Base-by-base conservation (phyloP, 2,113 vertebrate genomes). In the Clarias macrocephalus region DNA sequence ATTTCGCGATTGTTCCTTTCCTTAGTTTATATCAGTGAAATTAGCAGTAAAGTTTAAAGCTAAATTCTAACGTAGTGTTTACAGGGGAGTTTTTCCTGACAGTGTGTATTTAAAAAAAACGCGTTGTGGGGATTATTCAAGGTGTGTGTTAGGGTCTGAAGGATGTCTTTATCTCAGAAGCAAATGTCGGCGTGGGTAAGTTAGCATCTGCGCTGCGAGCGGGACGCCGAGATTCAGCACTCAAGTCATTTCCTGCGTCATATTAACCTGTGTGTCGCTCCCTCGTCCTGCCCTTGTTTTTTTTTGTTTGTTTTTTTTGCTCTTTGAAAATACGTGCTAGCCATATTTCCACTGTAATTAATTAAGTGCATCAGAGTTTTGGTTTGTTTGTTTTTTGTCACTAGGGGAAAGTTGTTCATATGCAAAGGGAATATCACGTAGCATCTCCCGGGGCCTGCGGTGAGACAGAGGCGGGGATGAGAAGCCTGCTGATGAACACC, bases 391-490 rank as follows among this genome's bases (percentile, higher is more conserved):
- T 42, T 42, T 48, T 48, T 48, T 8, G 48, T 0, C 48, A 48
- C 33, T 25, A 82, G 65, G 59, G 30, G 19, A 37, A 86, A 79
- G 48, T 18, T 56, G 37, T 13, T 42, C 10, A 54, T 19, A 23
- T 13, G 8, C 37, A 15, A 8, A 15, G 25, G 28, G 65, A 48
- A 30, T 6, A 8, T 63, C 80, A 63, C n/a, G 18, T 3, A 13
- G 79, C 57, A 30, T 25, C 28, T 59, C 9, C 66, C 13, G 21
- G 96, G 81, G 96, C 96, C 3, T 99, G 97, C 93, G 97, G 97
- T 94, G 99, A 99, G 94, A 96, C 96, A 7, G 95, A 93, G 89
- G 94, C 98, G 93, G 96, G 96, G 86, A 95, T 99, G 96, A 99
- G 97, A 92, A 96, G 96, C 81, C 96, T 97, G 57, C 3, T 68